Evolutionary conservation across 2,888 invertebrate species (phyloP).

Genomic region (Euplagia quadripunctaria): DNA sequence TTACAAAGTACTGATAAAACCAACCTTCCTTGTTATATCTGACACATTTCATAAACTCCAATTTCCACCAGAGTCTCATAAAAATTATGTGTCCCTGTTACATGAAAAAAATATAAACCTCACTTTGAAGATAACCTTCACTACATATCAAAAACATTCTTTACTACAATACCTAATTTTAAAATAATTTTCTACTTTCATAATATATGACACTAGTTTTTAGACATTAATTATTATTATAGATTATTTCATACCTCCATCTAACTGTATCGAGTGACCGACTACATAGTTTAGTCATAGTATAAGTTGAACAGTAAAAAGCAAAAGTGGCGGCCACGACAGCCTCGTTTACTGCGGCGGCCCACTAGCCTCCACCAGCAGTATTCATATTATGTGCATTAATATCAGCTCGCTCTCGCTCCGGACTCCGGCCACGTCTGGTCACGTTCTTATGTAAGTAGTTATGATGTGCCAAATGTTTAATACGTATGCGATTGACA

Average conservation of each 20-base stretch:
- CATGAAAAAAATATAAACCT: too few relatives aligned
- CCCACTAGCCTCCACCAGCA: not conserved
- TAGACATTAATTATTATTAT: too few relatives aligned
- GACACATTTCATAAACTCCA: not conserved
- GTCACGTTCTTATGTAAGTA: not conserved
- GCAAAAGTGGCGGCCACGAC: not conserved
- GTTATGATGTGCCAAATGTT: conserved; percentile 9
- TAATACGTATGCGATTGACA: conserved; percentile 6
- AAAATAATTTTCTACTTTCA: too few relatives aligned
- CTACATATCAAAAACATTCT: too few relatives aligned
- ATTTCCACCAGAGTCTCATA: not conserved
- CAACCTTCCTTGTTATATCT: not conserved
- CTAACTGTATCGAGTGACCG: not conserved
- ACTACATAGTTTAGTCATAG: not conserved
- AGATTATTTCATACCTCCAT: not conserved
- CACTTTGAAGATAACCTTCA: too few relatives aligned
- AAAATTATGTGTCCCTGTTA: too few relatives aligned
- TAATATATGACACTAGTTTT: too few relatives aligned
- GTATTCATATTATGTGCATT: conserved; percentile 26
- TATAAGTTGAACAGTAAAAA: not conserved
- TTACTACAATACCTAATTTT: too few relatives aligned
- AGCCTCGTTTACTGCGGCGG: not conserved
- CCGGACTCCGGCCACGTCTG: not conserved
- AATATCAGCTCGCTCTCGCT: conserved; percentile 10
- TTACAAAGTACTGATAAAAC: not conserved